Base-by-base conservation (phyloP, 2,888 invertebrate genomes). In the Parnassius glacialis region DNA sequence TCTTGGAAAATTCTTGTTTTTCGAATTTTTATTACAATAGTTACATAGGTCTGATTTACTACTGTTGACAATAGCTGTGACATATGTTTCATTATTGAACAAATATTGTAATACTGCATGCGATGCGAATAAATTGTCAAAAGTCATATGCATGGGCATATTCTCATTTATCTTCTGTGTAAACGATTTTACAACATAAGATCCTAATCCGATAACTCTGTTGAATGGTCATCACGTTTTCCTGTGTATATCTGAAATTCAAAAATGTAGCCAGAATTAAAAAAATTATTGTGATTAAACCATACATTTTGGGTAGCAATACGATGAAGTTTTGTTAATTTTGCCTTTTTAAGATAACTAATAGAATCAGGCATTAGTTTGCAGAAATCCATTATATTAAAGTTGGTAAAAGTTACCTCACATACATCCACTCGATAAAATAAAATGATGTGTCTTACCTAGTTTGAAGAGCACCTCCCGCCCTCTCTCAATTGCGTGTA, bases 231-330 rank as follows among this genome's bases (percentile, higher is more conserved):
- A 41, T 67, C 67, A 42, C 61, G 58, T 65, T 67, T 65, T 20
- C 61, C 63, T 20, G 65, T 64, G 45, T 64, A 67, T 57, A 67
- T 57, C 34, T 59, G 45, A 50, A 65, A 67, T 16, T 67, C 65
- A 42, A 56, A 67, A 59, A 67, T 55, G 53, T 64, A 43, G 43
- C 43, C 43, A 43, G 43, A 16, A 16, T 16, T 16, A 16, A 16
- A 16, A 16, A 16, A 1, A 1, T 16, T 16, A 16, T 16, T 16
- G 16, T 16, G 16, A 16, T 16, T 16, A 16, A 16, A 16, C 16
- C 16, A 16, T 1, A 16, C 16, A 16, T 16, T 16, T 16, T 16
- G 16, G 16, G 16, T 16, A 16, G 16, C 16, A 16, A 16, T 16
- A 16, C 16, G 16, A 16, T 16, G 16, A 1, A 16, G 16, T 16